Base-by-base conservation (phyloP, 2,113 vertebrate genomes). In the Leptobrachium leishanense region DNA sequence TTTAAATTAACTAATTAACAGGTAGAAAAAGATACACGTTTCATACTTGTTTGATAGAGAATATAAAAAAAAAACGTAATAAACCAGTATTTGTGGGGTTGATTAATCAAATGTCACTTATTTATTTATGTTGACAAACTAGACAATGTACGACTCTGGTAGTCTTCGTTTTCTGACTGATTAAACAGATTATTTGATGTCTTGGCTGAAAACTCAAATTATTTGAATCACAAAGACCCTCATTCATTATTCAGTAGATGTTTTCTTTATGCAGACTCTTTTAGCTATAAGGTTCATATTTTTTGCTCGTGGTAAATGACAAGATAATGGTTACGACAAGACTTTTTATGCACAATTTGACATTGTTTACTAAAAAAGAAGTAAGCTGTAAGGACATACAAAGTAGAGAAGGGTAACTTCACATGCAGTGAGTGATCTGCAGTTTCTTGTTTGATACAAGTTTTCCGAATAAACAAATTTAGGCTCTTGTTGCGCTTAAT, bases 121-220 rank as follows among this genome's bases (percentile, higher is more conserved):
- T 72, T 72, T 13, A 13, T 15, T 9, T 72, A 8, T 54, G 77
- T 88, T 86, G 83, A 83, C 87, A 89, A 54, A 82, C 82, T 81
- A 89, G 77, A 87, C 86, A 85, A 82, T 3, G 85, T 84, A 75
- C 83, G 74, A 77, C 83, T 90, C 88, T 71, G 80, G 84, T 88
- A 84, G 90, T 87, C 85, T 89, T 89, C 88, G 89, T 90, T 92
- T 92, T 90, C 84, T 90, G 90, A 92, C 91, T 91, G 90, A 93
- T 90, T 90, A 90, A 93, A 90, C 90, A 86, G 86, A 87, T 92
- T 90, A 89, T 90, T 91, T 92, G 92, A 91, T 90, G 88, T 90
- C 90, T 91, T 90, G 88, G 88, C 86, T 88, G 87, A 85, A 88
- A 83, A 86, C 81, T 1, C 88, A 85, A 89, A 92, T 90, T 87